Conservation (phyloP, 2,797 vertebrate species). For the Alca torda region DNA sequence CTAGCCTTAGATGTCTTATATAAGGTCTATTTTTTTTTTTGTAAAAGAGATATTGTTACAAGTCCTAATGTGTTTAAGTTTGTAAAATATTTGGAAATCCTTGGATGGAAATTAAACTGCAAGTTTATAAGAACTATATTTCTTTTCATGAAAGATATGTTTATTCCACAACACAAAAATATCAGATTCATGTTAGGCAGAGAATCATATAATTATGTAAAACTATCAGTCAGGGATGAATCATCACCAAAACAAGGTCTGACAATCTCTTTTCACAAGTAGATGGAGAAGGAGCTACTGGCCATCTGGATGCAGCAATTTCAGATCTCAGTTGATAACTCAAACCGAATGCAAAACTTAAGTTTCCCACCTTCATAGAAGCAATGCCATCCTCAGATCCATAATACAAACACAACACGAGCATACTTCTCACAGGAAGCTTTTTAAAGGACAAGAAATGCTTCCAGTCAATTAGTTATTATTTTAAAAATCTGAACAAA, state of each 20-base stretch:
- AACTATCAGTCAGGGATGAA: conserved; percentile 17
- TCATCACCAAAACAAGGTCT: conserved; percentile 45
- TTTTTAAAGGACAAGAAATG: neutral
- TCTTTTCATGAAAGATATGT: neutral
- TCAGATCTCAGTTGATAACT: conserved; percentile 14
- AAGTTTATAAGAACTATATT: neutral
- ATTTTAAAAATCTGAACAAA: neutral
- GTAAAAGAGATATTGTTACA: accelerated
- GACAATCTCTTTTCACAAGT: conserved; percentile 42
- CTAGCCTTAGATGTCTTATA: neutral
- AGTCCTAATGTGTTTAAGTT: neutral
- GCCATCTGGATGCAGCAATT: conserved; percentile 36
- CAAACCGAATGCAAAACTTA: neutral
- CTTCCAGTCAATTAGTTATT: neutral
- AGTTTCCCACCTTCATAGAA: neutral
- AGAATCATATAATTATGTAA: conserved; percentile 35
- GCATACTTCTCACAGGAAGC: neutral
- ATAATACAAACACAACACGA: neutral
- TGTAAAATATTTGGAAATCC: neutral
- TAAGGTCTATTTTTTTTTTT: neutral
- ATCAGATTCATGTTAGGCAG: neutral
- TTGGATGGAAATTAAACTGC: neutral
- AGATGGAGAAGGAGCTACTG: neutral
- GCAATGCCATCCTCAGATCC: neutral
- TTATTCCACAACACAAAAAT: conserved; percentile 4